A percentile compares a stretch with the other conserved stretches of the same genome.
Evolutionary conservation across 2,797 vertebrate genomes (phyloP).

Genomic region (Eulemur albifrons): DNA sequence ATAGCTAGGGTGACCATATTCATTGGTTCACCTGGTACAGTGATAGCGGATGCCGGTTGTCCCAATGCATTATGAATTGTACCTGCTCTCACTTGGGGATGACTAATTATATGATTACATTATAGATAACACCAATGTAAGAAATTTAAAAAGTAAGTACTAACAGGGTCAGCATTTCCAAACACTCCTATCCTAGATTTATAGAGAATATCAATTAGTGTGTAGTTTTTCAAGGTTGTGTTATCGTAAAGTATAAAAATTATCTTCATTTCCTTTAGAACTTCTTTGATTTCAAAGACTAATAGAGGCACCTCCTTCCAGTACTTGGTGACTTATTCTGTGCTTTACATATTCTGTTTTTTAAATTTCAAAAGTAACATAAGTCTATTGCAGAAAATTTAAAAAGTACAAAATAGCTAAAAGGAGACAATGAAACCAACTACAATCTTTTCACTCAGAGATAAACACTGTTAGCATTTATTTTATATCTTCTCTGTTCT

Average conservation of each 20-base stretch:
- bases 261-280: not conserved
- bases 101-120: not conserved
- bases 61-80: not conserved
- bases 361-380: not conserved
- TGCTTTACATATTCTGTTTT: not conserved
- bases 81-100: not conserved
- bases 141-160: not conserved
- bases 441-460: not conserved
- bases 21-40: not conserved
- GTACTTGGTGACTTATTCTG: not conserved
- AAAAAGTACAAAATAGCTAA: not conserved
- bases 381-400: not conserved
- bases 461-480: not conserved
- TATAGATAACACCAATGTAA: not conserved
- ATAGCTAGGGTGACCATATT: not conserved
- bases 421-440: not conserved
- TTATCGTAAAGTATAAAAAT: not conserved
- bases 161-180: not conserved
- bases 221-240: not conserved
- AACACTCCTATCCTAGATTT: not conserved
- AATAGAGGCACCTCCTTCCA: not conserved
- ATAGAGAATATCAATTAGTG: not conserved
- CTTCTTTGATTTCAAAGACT: conserved; percentile 15
- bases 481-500: not conserved
- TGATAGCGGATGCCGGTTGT: not conserved